Evolutionary conservation across 2,888 invertebrate species (phyloP).

Genomic region (Apomyelois bistriatella): DNA sequence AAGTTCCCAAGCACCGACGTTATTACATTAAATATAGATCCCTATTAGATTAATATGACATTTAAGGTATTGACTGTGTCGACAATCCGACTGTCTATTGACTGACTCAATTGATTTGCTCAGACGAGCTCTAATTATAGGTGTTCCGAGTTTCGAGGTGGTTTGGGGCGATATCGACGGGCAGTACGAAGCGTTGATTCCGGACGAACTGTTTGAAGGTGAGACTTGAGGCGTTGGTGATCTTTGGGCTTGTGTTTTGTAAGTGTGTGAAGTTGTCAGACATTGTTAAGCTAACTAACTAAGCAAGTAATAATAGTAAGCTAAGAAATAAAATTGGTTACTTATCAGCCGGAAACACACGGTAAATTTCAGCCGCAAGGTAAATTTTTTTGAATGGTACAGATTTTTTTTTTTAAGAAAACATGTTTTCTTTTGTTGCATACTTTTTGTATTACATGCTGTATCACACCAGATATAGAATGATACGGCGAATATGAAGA

Average conservation of each 20-base stretch:
- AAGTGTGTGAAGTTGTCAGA: neutral
- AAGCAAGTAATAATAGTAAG: no score
- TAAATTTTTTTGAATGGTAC: no score
- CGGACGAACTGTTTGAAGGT: constrained; percentile 79
- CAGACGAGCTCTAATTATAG: constrained; percentile 42
- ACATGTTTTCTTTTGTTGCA: no score
- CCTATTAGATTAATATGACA: neutral
- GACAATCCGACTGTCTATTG: neutral
- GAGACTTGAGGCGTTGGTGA: constrained; percentile 9
- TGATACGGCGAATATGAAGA: no score
- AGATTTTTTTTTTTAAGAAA: no score
- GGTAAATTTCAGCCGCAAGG: no score
- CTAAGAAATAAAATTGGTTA: no score
- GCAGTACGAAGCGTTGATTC: constrained; percentile 80
- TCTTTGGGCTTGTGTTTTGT: no score
- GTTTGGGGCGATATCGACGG: constrained; percentile 83
- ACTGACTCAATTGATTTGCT: neutral
- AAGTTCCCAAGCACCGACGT: neutral
- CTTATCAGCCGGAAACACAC: no score
- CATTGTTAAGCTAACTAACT: no score
- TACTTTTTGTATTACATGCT: no score
- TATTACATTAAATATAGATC: neutral
- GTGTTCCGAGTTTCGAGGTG: constrained; percentile 85
- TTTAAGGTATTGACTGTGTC: neutral
- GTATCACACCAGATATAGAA: no score